A percentile compares a stretch with the other conserved stretches of the same genome.
Conservation (phyloP, 2,888 invertebrate species). For the Dasypogon diadema region DNA sequence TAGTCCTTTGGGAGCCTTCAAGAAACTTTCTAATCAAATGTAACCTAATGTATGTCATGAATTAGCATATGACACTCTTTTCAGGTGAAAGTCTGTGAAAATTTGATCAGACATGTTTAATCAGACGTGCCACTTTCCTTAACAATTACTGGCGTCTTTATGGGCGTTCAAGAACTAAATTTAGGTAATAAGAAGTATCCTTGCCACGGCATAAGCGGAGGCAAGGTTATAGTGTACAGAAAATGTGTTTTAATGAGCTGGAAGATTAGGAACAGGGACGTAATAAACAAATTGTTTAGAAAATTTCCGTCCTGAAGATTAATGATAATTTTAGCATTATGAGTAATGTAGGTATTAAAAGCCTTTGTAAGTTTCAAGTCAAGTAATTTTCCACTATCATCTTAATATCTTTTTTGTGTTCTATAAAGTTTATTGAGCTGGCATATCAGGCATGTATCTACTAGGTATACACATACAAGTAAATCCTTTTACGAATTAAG, state of each 20-base stretch:
- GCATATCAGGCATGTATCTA: too few species aligned
- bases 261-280: not conserved
- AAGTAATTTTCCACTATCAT: too few species aligned
- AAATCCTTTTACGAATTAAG: too few species aligned
- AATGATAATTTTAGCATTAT: too few species aligned
- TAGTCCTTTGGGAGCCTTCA: constrained; percentile 32
- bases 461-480: too few species aligned
- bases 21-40: constrained; percentile 11
- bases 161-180: constrained; percentile 32
- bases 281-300: too few species aligned
- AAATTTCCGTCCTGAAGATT: too few species aligned
- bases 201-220: not conserved
- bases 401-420: too few species aligned
- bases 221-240: not conserved
- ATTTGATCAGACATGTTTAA: constrained; percentile 23
- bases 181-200: constrained; percentile 25
- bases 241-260: not conserved
- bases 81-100: constrained; percentile 28
- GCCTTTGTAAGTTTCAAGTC: too few species aligned
- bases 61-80: constrained; percentile 46
- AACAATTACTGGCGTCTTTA: constrained; percentile 15
- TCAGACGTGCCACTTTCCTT: constrained; percentile 7
- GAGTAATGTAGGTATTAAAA: too few species aligned
- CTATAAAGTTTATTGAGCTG: too few species aligned
- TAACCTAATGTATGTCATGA: constrained; percentile 36